These are phyloP conservation scores for Plebejus anna DNA, from an alignment of 2,888 invertebrate species.

Conservation along the genomic window DNA sequence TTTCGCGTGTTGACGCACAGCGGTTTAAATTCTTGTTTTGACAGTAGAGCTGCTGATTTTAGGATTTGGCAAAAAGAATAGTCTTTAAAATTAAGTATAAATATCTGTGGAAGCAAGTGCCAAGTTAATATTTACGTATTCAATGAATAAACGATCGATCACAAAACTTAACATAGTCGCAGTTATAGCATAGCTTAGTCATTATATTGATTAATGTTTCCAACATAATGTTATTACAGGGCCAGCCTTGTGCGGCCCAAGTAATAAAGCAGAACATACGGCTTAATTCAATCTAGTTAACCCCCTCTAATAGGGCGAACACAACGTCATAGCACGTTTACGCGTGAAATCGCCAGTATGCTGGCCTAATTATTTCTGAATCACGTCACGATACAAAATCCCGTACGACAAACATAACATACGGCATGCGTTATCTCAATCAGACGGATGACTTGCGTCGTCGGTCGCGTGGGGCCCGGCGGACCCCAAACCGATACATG, in stretches of 20 bases:
- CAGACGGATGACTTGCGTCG: conserved; percentile 28
- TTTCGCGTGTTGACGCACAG: neutral
- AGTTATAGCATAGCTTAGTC: neutral
- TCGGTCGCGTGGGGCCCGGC: conserved; percentile 1
- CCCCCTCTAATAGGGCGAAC: neutral
- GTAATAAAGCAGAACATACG: neutral
- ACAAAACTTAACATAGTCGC: neutral
- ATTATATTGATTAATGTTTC: neutral
- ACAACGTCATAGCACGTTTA: neutral
- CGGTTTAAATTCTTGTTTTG: neutral
- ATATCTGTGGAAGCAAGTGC: no score
- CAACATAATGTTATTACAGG: neutral
- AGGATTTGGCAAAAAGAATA: neutral
- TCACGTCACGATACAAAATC: conserved; percentile 21
- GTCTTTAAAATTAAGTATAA: no score
- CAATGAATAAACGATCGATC: no score
- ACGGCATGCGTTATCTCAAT: conserved; percentile 29
- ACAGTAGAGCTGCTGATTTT: neutral
- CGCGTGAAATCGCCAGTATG: conserved; percentile 2
- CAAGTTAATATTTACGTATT: no score
- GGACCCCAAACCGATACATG: conserved; percentile 15
- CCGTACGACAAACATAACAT: conserved; percentile 26
- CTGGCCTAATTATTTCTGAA: neutral
- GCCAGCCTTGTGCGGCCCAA: neutral
- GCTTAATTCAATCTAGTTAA: neutral